Percentiles rank a stretch among this genome's conserved stretches.
phyloP scores from a whole-genome alignment of 2,888 invertebrate species.

The Xestia rhomboidea region DNA sequence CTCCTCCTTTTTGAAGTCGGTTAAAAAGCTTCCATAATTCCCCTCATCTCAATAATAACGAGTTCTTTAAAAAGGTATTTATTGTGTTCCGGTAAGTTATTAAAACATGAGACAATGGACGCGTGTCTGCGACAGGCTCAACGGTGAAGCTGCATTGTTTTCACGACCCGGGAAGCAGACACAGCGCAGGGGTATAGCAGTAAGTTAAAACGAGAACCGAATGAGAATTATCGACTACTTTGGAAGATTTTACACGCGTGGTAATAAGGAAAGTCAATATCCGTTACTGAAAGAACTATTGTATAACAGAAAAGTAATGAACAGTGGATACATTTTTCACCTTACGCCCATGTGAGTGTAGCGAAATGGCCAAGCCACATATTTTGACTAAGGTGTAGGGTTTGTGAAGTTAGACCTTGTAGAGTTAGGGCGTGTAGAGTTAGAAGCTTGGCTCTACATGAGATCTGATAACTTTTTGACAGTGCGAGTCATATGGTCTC shows the following conservation, averaged over 20 bases:
- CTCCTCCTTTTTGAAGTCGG: too few relatives aligned
- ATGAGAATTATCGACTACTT: not conserved
- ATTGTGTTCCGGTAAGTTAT: conserved; percentile 65
- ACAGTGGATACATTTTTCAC: too few relatives aligned
- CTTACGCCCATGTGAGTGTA: too few relatives aligned
- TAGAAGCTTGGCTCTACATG: too few relatives aligned
- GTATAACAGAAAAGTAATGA: too few relatives aligned
- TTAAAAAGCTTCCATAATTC: conserved; percentile 9
- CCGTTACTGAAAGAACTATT: too few relatives aligned
- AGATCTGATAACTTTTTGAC: too few relatives aligned
- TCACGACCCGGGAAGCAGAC: conserved; percentile 24
- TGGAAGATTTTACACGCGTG: not conserved
- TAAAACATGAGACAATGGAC: conserved; percentile 67
- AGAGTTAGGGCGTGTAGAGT: too few relatives aligned
- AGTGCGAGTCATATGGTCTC: too few relatives aligned
- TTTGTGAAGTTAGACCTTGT: too few relatives aligned
- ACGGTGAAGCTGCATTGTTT: conserved; percentile 63
- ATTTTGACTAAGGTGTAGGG: too few relatives aligned
- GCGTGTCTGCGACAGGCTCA: conserved; percentile 61
- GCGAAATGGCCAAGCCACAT: too few relatives aligned
- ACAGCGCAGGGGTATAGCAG: conserved; percentile 27
- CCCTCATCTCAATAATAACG: conserved; percentile 4
- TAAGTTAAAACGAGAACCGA: not conserved
- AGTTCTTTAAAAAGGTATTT: conserved; percentile 54
- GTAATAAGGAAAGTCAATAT: not conserved